These are phyloP conservation scores for Copidosoma floridanum DNA, from an alignment of 1,140 invertebrate species.

Conservation along the genomic window DNA sequence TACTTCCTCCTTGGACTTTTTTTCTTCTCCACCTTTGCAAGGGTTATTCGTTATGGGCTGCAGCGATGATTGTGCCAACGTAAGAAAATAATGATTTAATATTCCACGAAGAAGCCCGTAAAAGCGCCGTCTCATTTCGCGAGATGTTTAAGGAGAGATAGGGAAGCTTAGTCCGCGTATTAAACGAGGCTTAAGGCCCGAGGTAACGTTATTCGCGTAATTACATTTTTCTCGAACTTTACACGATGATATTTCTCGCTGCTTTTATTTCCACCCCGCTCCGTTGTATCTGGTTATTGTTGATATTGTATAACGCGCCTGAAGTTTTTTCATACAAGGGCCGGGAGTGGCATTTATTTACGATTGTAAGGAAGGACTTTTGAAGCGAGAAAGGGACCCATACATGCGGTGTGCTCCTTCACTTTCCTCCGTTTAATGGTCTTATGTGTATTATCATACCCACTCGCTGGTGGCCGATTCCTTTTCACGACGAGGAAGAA, in stretches of 20 bases:
- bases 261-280: background rate
- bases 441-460: no score
- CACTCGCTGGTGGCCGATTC: no score
- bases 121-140: slow-evolving; percentile 2
- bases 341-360: slow-evolving; percentile 18
- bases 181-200: no score
- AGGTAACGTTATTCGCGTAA: no score
- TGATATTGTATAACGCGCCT: no score
- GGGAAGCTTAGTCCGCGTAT: no score
- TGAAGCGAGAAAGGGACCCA: slow-evolving; percentile 10
- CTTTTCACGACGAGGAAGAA: no score
- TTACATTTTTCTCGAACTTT: no score
- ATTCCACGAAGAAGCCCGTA: slow-evolving; percentile 17
- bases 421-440: no score
- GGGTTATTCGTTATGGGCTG: slow-evolving; percentile 17
- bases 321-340: slow-evolving; percentile 28
- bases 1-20: background rate
- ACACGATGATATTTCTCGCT: slow-evolving; percentile 4
- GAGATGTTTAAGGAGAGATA: slow-evolving; percentile 12
- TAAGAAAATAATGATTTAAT: slow-evolving; percentile 29
- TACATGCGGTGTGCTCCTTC: no score
- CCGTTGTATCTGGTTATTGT: slow-evolving; percentile 3
- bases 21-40: slow-evolving; percentile 10
- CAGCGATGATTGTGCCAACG: slow-evolving; percentile 27
- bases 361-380: slow-evolving; percentile 18